Evolutionary conservation across 2,113 vertebrate species (phyloP).

Genomic region (Misgurnus mizolepis): DNA sequence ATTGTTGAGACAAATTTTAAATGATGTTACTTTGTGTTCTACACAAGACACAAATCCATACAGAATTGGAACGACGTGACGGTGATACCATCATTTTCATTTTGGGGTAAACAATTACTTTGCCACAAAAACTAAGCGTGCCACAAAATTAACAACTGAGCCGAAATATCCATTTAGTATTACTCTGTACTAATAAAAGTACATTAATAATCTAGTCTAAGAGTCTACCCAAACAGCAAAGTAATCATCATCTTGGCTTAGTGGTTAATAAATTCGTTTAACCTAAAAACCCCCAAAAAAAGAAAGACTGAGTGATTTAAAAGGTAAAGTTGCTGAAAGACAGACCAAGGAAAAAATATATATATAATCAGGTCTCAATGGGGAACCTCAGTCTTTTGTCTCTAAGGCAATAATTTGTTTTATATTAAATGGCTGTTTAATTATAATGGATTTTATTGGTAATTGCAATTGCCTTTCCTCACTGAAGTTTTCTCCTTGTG

Average conservation of each 20-base stretch:
- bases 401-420: constrained; percentile 74
- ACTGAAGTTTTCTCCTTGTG: constrained; percentile 34
- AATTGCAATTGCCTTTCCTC: constrained; percentile 72
- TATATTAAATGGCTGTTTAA: constrained; percentile 79
- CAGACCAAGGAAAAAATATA: constrained; percentile 61
- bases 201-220: constrained; percentile 70
- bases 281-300: constrained; percentile 50
- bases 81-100: too few species aligned
- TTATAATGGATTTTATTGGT: constrained; percentile 79
- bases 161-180: not conserved
- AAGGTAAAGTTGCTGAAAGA: constrained; percentile 68
- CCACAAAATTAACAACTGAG: not conserved
- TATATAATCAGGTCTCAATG: constrained; percentile 73
- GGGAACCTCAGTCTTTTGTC: constrained; percentile 64
- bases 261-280: constrained; percentile 75
- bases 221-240: constrained; percentile 52
- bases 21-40: too few species aligned
- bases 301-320: constrained; percentile 46
- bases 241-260: constrained; percentile 69
- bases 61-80: too few species aligned
- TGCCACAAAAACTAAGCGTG: not conserved
- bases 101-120: too few species aligned
- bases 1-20: too few species aligned
- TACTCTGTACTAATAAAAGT: constrained; percentile 54
- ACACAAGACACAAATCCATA: too few species aligned